Evolutionary conservation across 2,113 vertebrate genomes (phyloP), one percentile per base, ranked within the genome.

Genomic region (Cricetomys ansorgei): DNA sequence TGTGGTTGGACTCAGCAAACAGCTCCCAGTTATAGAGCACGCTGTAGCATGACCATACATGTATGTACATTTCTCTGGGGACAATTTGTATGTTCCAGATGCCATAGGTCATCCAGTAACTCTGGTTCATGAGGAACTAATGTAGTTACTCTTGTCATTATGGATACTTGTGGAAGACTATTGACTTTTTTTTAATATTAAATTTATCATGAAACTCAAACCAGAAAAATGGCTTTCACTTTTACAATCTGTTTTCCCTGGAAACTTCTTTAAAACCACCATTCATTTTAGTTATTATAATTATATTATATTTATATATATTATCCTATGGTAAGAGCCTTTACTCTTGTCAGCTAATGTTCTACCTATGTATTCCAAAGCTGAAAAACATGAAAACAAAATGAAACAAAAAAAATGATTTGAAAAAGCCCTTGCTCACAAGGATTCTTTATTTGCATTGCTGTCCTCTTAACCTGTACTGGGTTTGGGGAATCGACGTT

Each of bases 261-360:
- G 23, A 83, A 89, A 87, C 76, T 34, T 69, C 37, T 92, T 87
- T 94, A n/a, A 87, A 59, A 77, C 88, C 43, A 84, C 37, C 69
- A 79, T 73, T 70, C 7, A 45, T 77, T 79, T 90, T 84, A 17
- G 57, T 50, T 50, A 55, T 13, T 55, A 34, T 57, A 57, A 15
- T 57, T 57, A 57, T 57, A 57, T n/a, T n/a, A n/a, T n/a, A n/a
- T n/a, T n/a, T n/a, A n/a, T n/a, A n/a, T n/a, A n/a, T 34, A 29
- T 91, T 88, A 48, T 84, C 37, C 50, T 83, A 29, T 50, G n/a
- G 21, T 62, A 16, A 83, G 31, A 83, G 95, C 7, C 21, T 65
- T 95, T 55, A 62, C 19, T 88, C 11, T 57, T 48, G 1, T 62
- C 45, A 83, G 40, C 25, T 92, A 77, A 73, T 85, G 88, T 11